Conservation (phyloP, 2,888 invertebrate species). For the Rhagium mordax region DNA sequence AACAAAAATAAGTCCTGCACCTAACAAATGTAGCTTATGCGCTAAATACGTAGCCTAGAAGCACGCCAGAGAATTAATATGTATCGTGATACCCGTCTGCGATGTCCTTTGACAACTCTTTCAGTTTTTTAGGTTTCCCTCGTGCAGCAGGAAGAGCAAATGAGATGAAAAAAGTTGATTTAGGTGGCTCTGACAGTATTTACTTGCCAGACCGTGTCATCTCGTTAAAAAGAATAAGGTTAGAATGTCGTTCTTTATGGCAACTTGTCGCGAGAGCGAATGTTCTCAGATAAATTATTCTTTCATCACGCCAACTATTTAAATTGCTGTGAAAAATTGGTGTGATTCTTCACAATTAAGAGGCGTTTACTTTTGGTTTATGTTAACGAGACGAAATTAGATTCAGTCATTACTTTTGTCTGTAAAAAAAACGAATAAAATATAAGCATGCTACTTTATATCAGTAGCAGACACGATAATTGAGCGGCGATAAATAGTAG, state of each 20-base stretch:
- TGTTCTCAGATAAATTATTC: conserved; percentile 59
- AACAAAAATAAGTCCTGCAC: neutral
- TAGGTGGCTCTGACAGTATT: conserved; percentile 43
- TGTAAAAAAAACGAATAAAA: conserved; percentile 23
- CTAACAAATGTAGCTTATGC: conserved; percentile 37
- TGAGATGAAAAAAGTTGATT: conserved; percentile 48
- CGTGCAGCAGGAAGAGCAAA: conserved; percentile 48
- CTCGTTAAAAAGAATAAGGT: conserved; percentile 44
- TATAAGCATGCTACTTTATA: conserved; percentile 4
- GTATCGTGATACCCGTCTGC: conserved; percentile 13
- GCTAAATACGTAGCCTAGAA: conserved; percentile 1
- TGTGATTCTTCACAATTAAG: conserved; percentile 66
- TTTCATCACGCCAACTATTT: conserved; percentile 62
- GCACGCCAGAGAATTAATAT: conserved; percentile 31
- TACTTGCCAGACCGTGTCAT: conserved; percentile 52
- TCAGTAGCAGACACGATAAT: neutral
- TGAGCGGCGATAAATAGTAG: too few relatives aligned
- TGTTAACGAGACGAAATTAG: conserved; percentile 60
- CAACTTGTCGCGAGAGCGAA: conserved; percentile 28
- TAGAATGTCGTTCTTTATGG: conserved; percentile 39
- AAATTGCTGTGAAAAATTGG: conserved; percentile 65
- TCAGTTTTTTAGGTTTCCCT: conserved; percentile 29
- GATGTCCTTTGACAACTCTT: conserved; percentile 38
- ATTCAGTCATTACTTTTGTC: conserved; percentile 52
- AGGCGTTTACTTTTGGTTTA: conserved; percentile 60